Evolutionary conservation across 2,888 invertebrate species (phyloP).

Genomic region (Stramonita haemastoma): DNA sequence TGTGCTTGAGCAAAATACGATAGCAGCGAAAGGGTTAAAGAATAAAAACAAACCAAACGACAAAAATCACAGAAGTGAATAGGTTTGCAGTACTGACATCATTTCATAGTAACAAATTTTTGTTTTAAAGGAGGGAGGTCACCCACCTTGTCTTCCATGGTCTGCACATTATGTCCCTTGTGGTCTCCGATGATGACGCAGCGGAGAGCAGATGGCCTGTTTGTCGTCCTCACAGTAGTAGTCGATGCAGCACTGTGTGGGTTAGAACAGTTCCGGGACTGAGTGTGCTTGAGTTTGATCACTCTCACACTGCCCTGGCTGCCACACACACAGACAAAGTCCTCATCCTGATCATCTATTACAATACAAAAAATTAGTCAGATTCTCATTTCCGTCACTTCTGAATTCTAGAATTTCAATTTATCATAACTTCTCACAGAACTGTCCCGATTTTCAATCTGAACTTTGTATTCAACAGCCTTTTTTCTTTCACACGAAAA

Average conservation of each 20-base stretch:
- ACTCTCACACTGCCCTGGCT: not conserved
- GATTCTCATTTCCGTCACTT: no score
- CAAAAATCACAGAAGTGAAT: not conserved
- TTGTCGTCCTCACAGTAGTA: conserved; percentile 76
- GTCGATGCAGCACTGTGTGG: conserved; percentile 70
- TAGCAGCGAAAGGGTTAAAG: no score
- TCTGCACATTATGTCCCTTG: conserved; percentile 72
- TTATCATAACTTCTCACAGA: no score
- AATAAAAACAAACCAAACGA: not conserved
- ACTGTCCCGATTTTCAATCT: no score
- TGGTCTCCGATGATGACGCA: conserved; percentile 76
- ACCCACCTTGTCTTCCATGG: conserved; percentile 71
- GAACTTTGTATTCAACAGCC: no score
- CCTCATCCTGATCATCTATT: no score
- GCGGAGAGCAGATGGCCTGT: conserved; percentile 71
- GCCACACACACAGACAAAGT: not conserved
- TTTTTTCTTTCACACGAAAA: no score
- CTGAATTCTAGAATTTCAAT: no score
- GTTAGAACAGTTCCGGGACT: conserved; percentile 57
- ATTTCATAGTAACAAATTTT: not conserved
- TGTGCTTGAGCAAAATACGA: no score
- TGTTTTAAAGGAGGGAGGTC: not conserved
- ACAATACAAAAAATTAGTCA: no score
- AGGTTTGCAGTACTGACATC: not conserved
- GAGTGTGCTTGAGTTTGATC: conserved; percentile 39